Evolutionary conservation across 35 echinoderm and acorn worm genomes (phyloP), one percentile per base, ranked within the genome.

Genomic region (Hemicentrotus pulcherrimus): DNA sequence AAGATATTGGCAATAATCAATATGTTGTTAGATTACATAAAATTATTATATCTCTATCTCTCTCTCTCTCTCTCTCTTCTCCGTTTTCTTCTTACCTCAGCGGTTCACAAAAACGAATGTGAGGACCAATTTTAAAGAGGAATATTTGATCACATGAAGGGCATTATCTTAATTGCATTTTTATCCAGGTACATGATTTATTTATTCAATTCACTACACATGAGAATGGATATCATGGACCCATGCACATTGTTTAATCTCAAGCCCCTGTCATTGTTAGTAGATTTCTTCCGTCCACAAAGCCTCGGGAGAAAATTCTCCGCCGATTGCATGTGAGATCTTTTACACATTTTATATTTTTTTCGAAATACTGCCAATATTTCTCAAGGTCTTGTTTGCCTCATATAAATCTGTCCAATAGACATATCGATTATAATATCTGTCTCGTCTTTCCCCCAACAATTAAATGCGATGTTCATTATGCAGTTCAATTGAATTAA

Each of bases 151-250:
- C 65, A 78, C 65, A 78, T 78, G 65, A 78, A 78, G 19, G 65
- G 24, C 65, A 78, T 59, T 59, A 9, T 78, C 65, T 78, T 78
- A 78, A 78, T 78, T 78, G 65, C 19, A 78, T 78, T 78, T 14
- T 78, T 28, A 78, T 78, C 22, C 65, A 28, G 65, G 65, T 22
- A 24, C 28, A 78, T 78, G 65, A 78, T 78, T 71, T 71, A n/a
- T 71, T 71, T 71, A 71, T 71, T 71, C 61, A 71, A 71, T 71
- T 71, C 61, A 71, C 61, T n/a, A 71, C 16, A 71, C 61, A 71
- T 19, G 61, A 71, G 61, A 71, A 71, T 24, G 4, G 19, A n/a
- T 78, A 78, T 78, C 65, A 78, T 78, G 65, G 28, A 78, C 9
- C 65, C 4, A 5, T 28, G 65, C 65, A 28, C 65, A 78, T 78